phyloP scores from a whole-genome alignment of 2,888 invertebrate genomes.

The Aricia artaxerxes region DNA sequence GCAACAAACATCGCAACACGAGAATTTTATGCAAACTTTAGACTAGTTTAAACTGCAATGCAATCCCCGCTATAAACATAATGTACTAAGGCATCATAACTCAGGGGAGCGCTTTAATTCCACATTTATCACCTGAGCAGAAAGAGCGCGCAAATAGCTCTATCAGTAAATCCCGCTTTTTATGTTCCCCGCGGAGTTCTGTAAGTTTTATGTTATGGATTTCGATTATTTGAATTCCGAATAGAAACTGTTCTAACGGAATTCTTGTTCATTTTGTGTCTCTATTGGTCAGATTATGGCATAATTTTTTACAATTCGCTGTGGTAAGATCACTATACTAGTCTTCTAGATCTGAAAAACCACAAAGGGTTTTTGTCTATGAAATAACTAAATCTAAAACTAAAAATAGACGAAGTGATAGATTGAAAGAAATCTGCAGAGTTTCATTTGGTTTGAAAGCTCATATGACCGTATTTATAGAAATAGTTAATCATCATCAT shows the following conservation, averaged over 20 bases:
- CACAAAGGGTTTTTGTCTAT: too few species aligned
- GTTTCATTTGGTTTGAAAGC: too few species aligned
- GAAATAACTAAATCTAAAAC: too few species aligned
- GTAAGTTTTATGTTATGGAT: slow-evolving; percentile 18
- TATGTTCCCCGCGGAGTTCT: background rate
- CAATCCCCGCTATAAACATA: background rate
- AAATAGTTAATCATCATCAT: too few species aligned
- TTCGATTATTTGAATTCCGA: background rate
- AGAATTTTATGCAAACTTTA: background rate
- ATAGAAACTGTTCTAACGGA: background rate
- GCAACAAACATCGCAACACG: too few species aligned
- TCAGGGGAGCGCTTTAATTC: slow-evolving; percentile 21
- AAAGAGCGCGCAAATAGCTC: slow-evolving; percentile 12
- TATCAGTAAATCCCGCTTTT: slow-evolving; percentile 16
- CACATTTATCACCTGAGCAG: slow-evolving; percentile 16
- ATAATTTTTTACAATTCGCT: too few species aligned
- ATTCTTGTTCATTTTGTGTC: background rate
- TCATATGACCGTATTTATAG: too few species aligned
- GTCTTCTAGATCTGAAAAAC: too few species aligned
- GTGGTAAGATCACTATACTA: too few species aligned
- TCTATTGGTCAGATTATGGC: too few species aligned
- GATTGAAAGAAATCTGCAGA: too few species aligned
- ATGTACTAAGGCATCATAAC: slow-evolving; percentile 15
- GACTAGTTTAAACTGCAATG: background rate
- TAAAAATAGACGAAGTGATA: too few species aligned